phyloP scores from a whole-genome alignment of 2,888 invertebrate species.

The Spodoptera littoralis region DNA sequence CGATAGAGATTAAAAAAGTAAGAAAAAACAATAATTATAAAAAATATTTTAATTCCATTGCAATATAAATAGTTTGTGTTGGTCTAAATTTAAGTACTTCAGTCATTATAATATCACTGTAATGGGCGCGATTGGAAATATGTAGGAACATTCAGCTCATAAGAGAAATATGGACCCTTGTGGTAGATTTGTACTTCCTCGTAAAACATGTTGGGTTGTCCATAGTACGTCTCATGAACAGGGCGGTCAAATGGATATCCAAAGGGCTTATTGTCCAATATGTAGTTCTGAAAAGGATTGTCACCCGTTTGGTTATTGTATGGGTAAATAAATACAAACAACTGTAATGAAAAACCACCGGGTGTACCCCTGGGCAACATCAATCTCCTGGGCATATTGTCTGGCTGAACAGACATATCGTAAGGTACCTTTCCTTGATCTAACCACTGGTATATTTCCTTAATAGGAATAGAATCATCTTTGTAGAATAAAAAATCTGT shows the following conservation, averaged over 20 bases:
- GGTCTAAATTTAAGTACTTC: no score
- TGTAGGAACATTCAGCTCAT: slow-evolving; percentile 67
- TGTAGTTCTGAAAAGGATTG: slow-evolving; percentile 65
- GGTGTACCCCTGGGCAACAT: slow-evolving; percentile 92
- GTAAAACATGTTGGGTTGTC: slow-evolving; percentile 89
- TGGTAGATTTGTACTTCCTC: slow-evolving; percentile 88
- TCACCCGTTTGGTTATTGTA: slow-evolving; percentile 75
- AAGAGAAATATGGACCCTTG: slow-evolving; percentile 74
- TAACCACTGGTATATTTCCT: slow-evolving; percentile 89
- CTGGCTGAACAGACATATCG: slow-evolving; percentile 86
- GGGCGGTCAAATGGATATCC: slow-evolving; percentile 90
- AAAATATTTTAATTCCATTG: no score
- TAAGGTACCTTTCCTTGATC: slow-evolving; percentile 86
- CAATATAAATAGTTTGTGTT: no score
- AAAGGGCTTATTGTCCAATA: slow-evolving; percentile 85
- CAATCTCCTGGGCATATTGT: slow-evolving; percentile 91
- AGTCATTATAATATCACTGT: no score
- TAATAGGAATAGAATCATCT: slow-evolving; percentile 90
- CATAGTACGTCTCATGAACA: slow-evolving; percentile 77
- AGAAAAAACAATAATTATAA: no score
- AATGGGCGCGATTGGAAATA: slow-evolving; percentile 40
- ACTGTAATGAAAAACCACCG: slow-evolving; percentile 90
- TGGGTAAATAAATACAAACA: slow-evolving; percentile 90
- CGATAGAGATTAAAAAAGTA: no score
- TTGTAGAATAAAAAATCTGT: slow-evolving; percentile 90